These are phyloP conservation scores for Cardiocondyla obscurior DNA, from an alignment of 1,140 invertebrate species.

Conservation along the genomic window DNA sequence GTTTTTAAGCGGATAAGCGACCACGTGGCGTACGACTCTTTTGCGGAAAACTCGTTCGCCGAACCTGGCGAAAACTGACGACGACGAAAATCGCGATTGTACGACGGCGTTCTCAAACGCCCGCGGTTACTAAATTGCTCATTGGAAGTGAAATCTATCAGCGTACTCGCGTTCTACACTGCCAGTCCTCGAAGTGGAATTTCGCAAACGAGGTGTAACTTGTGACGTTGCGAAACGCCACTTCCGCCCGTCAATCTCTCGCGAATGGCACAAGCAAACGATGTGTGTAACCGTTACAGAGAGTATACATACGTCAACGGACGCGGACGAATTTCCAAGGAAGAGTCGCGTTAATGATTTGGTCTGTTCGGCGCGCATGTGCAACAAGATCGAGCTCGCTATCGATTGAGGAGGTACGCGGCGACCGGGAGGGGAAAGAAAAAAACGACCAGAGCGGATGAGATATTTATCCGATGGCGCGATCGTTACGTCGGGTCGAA, in stretches of 20 bases:
- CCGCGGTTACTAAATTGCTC: conserved; percentile 12
- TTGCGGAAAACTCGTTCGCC: conserved; percentile 60
- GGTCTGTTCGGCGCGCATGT: conserved; percentile 71
- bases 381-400: conserved; percentile 75
- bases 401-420: conserved; percentile 57
- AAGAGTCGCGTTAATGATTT: conserved; percentile 70
- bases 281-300: not conserved
- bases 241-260: conserved; percentile 17
- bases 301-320: not conserved
- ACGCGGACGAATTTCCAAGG: conserved; percentile 71
- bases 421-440: not conserved
- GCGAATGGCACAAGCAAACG: not conserved
- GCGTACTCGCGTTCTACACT: conserved; percentile 33
- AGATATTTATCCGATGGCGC: conserved; percentile 53
- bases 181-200: conserved; percentile 40
- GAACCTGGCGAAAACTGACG: not conserved
- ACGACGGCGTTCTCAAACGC: not conserved
- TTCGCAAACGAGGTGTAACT: conserved; percentile 24
- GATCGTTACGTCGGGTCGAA: conserved; percentile 32
- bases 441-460: not conserved
- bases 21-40: conserved; percentile 51
- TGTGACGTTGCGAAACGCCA: conserved; percentile 29
- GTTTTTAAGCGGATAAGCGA: conserved; percentile 57
- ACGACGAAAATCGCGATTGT: too few relatives aligned
- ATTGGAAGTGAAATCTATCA: not conserved